Percentiles rank a stretch among this genome's conserved stretches.
Conservation (phyloP, 2,888 invertebrate genomes). For the Miltochrista miniata region DNA sequence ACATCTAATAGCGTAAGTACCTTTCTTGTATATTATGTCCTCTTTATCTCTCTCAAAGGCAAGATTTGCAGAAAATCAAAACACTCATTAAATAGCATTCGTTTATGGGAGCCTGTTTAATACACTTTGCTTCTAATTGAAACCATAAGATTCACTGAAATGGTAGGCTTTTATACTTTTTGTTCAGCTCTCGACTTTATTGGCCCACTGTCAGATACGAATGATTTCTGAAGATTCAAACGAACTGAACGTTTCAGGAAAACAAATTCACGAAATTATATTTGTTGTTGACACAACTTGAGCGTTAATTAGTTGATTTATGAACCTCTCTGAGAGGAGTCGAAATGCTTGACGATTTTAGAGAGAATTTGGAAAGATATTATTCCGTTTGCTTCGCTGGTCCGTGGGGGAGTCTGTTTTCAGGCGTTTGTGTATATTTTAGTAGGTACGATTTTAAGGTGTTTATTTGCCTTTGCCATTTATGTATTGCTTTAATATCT, state of each 20-base stretch:
- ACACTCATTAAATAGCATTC: too few relatives aligned
- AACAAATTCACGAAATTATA: conserved; percentile 30
- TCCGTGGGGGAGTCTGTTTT: too few relatives aligned
- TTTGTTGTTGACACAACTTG: conserved; percentile 30
- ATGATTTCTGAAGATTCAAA: conserved; percentile 29
- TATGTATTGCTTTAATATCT: too few relatives aligned
- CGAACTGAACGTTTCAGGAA: conserved; percentile 18
- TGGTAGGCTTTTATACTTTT: conserved; percentile 24
- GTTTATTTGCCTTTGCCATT: too few relatives aligned
- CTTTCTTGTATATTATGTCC: too few relatives aligned
- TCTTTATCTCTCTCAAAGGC: too few relatives aligned
- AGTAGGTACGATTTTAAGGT: too few relatives aligned
- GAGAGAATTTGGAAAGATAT: background rate
- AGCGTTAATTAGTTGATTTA: conserved; percentile 22
- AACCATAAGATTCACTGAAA: background rate
- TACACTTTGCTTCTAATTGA: too few relatives aligned
- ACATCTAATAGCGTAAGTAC: too few relatives aligned
- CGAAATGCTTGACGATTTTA: conserved; percentile 1
- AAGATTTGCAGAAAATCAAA: too few relatives aligned
- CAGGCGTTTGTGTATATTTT: too few relatives aligned
- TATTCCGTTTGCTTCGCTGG: background rate
- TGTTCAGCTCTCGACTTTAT: conserved; percentile 20
- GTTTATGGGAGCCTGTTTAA: too few relatives aligned
- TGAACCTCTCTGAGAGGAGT: conserved; percentile 14
- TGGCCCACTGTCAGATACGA: conserved; percentile 20